A percentile compares a stretch with the other conserved stretches of the same genome.
These are phyloP conservation scores for Lycaena phlaeas DNA, from an alignment of 2,888 invertebrate species.

Conservation along the genomic window DNA sequence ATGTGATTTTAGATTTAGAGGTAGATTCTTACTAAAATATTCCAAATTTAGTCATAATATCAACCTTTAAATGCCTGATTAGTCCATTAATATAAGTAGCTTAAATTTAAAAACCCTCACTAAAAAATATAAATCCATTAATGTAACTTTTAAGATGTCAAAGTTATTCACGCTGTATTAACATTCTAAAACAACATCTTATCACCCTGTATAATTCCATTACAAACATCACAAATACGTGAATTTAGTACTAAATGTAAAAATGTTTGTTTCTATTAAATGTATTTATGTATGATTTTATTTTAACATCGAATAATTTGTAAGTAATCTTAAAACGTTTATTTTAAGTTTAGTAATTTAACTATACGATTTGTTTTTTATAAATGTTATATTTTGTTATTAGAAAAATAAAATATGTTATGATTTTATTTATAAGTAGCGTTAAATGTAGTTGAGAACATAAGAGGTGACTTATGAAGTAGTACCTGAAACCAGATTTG, in stretches of 20 bases:
- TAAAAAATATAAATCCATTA: constrained; percentile 2
- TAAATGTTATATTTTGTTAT: constrained; percentile 17
- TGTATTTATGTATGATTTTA: neutral
- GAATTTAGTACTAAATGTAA: no score
- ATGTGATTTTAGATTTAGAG: constrained; percentile 3
- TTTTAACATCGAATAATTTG: constrained; percentile 7
- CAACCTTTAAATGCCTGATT: no score
- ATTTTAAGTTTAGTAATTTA: neutral
- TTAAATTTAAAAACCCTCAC: no score
- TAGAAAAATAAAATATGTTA: constrained; percentile 11
- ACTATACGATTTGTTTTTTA: constrained; percentile 14
- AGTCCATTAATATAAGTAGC: no score
- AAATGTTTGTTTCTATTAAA: no score
- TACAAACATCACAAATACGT: constrained; percentile 3
- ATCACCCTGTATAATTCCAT: neutral
- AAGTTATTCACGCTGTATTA: neutral
- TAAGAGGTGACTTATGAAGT: constrained; percentile 23
- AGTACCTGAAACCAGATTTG: constrained; percentile 26
- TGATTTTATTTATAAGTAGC: constrained; percentile 10
- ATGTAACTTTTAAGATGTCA: neutral
- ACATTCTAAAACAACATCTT: neutral
- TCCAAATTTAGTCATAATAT: neutral
- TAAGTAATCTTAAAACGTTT: constrained; percentile 6
- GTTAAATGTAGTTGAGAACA: neutral
- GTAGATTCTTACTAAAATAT: neutral